These are phyloP conservation scores for Ariolimax columbianus DNA, from an alignment of 2,888 invertebrate species.

Conservation along the genomic window DNA sequence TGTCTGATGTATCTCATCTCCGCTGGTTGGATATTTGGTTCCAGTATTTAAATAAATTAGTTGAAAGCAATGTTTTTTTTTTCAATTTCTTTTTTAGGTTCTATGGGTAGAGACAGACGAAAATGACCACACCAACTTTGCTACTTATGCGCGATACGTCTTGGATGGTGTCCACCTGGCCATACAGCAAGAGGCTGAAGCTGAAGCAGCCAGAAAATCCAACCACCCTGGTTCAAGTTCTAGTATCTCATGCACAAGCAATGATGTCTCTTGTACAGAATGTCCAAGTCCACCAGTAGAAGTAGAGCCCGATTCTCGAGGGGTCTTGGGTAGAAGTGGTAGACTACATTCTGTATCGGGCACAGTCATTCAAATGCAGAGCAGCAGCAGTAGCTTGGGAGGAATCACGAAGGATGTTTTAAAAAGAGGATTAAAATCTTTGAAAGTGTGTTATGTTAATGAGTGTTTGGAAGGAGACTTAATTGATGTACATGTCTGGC, in stretches of 20 bases:
- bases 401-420: slow-evolving; percentile 55
- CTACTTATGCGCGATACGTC: slow-evolving; percentile 61
- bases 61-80: too few species aligned
- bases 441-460: slow-evolving; percentile 65
- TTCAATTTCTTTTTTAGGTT: slow-evolving; percentile 49
- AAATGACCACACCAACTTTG: slow-evolving; percentile 66
- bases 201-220: too few species aligned
- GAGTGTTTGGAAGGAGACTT: slow-evolving; percentile 70
- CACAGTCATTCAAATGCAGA: background rate
- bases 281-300: background rate
- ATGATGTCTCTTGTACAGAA: background rate
- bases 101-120: slow-evolving; percentile 64
- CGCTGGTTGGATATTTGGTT: too few species aligned
- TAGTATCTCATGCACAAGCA: background rate
- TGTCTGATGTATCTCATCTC: too few species aligned
- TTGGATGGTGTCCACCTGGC: slow-evolving; percentile 62
- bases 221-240: background rate
- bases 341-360: background rate
- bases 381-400: background rate
- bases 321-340: background rate
- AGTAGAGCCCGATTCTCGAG: background rate
- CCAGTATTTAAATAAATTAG: too few species aligned
- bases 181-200: background rate
- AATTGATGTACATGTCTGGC: slow-evolving; percentile 66
- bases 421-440: slow-evolving; percentile 59